These are phyloP conservation scores for Lutraria lutraria DNA, from an alignment of 2,888 invertebrate genomes.

Conservation along the genomic window DNA sequence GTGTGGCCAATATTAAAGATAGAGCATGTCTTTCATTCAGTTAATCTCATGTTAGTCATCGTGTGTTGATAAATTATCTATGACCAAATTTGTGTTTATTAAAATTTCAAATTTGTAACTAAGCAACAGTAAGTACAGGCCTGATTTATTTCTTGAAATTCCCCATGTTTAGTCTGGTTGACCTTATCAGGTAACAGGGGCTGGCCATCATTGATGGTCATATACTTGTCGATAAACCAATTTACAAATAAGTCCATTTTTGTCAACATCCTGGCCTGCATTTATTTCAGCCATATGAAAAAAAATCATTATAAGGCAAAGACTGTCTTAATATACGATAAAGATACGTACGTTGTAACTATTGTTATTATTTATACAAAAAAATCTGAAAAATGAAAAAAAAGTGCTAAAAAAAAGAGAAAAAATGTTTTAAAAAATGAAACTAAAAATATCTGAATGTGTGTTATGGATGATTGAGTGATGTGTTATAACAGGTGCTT, in stretches of 20 bases:
- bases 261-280: neutral
- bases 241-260: neutral
- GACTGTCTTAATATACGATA: neutral
- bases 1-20: neutral
- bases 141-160: neutral
- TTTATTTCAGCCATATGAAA: neutral
- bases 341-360: constrained; percentile 34
- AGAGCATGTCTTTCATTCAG: constrained; percentile 4
- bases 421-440: constrained; percentile 32
- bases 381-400: constrained; percentile 37
- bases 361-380: constrained; percentile 44
- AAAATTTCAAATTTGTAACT: neutral
- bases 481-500: neutral
- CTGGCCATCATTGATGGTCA: neutral
- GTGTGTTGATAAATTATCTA: neutral
- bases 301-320: neutral
- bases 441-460: constrained; percentile 20
- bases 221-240: neutral
- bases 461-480: neutral
- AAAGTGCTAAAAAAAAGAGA: constrained; percentile 36
- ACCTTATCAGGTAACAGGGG: neutral
- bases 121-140: neutral
- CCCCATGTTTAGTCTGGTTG: neutral
- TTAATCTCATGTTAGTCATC: constrained; percentile 20
- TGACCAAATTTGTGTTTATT: constrained; percentile 13